A percentile compares a stretch with the other conserved stretches of the same genome.
Evolutionary conservation across 2,888 invertebrate genomes (phyloP).

Genomic region (Teinopalpus imperialis): DNA sequence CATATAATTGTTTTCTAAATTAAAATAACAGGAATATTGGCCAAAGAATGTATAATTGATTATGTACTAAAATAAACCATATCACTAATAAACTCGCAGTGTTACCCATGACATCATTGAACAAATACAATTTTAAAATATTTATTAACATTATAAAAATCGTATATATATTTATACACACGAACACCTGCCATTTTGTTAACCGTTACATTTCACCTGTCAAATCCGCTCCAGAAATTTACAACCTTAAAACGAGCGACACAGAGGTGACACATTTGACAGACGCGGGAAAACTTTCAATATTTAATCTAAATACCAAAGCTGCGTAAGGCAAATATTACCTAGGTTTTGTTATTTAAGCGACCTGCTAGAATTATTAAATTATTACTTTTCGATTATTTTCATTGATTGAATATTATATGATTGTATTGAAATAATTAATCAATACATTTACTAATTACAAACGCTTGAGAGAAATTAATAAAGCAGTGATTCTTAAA

Average conservation of each 20-base stretch:
- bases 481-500: too few species aligned
- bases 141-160: constrained; percentile 7
- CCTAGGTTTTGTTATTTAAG: constrained; percentile 3
- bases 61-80: too few species aligned
- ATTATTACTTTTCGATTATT: too few species aligned
- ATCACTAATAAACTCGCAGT: background rate
- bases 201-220: background rate
- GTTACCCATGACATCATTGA: background rate
- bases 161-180: constrained; percentile 19
- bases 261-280: background rate
- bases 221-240: background rate
- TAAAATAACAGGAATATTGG: too few species aligned
- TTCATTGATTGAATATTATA: too few species aligned
- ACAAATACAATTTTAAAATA: constrained; percentile 3
- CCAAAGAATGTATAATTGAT: too few species aligned
- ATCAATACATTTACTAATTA: too few species aligned
- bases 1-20: too few species aligned
- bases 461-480: too few species aligned
- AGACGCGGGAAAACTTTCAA: constrained; percentile 10
- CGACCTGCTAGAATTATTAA: constrained; percentile 3
- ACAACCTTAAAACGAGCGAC: background rate
- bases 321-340: constrained; percentile 12
- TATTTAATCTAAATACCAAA: constrained; percentile 20
- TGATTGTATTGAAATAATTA: too few species aligned
- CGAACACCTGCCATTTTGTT: background rate